phyloP scores from a whole-genome alignment of 1,140 invertebrate genomes.

The Oncopodura yosiiana region DNA sequence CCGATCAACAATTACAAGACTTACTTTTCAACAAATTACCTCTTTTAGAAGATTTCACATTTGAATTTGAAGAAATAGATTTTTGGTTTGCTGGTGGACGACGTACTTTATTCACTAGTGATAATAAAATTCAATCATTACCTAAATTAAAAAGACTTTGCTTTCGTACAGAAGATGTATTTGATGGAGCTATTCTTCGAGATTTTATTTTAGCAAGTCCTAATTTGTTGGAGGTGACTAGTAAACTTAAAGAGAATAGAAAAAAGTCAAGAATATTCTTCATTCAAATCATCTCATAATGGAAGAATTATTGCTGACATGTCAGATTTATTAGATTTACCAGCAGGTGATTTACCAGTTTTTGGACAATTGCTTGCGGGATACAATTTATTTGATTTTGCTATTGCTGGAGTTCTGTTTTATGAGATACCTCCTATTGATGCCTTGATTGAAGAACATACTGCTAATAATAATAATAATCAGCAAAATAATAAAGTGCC shows the following conservation, averaged over 20 bases:
- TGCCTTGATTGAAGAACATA: not conserved
- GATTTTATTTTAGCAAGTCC: constrained; percentile 9
- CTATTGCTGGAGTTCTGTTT: constrained; percentile 2
- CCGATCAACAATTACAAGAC: not conserved
- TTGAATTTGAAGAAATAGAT: constrained; percentile 9
- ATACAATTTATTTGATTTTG: constrained; percentile 6
- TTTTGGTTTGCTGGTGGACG: not conserved
- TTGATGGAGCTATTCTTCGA: not conserved
- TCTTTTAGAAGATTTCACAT: constrained; percentile 7
- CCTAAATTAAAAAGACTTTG: not conserved
- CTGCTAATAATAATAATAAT: not conserved
- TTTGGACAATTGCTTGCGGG: not conserved
- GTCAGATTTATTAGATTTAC: too few species aligned
- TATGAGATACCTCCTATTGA: constrained; percentile 5
- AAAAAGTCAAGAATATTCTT: too few species aligned
- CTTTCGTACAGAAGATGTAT: constrained; percentile 1
- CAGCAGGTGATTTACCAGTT: too few species aligned
- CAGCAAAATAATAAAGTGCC: not conserved
- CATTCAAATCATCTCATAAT: not conserved
- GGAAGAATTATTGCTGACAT: too few species aligned
- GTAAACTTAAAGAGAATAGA: too few species aligned
- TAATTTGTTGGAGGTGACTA: not conserved
- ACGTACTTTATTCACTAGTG: not conserved
- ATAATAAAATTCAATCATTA: not conserved
- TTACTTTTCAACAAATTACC: constrained; percentile 4